phyloP scores from a whole-genome alignment of 1,140 invertebrate genomes.

The Metopolophium dirhodum region DNA sequence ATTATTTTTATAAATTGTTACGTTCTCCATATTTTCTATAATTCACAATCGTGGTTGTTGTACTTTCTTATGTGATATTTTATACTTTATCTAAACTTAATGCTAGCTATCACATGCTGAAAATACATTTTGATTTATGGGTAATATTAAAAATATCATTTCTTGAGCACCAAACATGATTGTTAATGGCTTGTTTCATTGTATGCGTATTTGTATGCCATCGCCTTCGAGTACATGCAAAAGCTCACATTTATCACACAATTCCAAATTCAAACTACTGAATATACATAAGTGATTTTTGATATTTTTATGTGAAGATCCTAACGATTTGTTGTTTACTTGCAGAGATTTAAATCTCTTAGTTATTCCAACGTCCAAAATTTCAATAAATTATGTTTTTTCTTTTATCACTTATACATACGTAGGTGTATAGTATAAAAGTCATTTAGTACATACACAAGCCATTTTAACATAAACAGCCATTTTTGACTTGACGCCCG shows the following conservation, averaged over 20 bases:
- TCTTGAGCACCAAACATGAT: background rate
- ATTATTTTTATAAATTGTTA: background rate
- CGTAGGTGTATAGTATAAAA: too few species aligned
- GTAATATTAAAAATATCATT: background rate
- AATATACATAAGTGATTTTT: background rate
- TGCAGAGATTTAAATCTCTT: background rate
- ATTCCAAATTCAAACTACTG: background rate
- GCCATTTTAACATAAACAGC: too few species aligned
- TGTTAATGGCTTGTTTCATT: background rate
- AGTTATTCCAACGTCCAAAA: background rate
- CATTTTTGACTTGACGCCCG: background rate
- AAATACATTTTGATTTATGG: background rate
- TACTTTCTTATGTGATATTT: background rate
- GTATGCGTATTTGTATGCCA: background rate
- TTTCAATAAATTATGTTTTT: background rate
- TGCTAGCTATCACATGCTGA: background rate
- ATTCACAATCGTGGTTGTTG: background rate
- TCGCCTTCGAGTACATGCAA: background rate
- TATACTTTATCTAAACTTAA: background rate
- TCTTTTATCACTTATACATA: background rate
- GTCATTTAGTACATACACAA: too few species aligned
- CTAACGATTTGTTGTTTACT: background rate
- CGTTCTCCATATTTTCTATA: background rate
- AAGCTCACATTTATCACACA: background rate
- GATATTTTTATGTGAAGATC: background rate